Evolutionary conservation across 1,140 invertebrate species (phyloP), one percentile per base, ranked within the genome.

Genomic region (Dreissena polymorpha): DNA sequence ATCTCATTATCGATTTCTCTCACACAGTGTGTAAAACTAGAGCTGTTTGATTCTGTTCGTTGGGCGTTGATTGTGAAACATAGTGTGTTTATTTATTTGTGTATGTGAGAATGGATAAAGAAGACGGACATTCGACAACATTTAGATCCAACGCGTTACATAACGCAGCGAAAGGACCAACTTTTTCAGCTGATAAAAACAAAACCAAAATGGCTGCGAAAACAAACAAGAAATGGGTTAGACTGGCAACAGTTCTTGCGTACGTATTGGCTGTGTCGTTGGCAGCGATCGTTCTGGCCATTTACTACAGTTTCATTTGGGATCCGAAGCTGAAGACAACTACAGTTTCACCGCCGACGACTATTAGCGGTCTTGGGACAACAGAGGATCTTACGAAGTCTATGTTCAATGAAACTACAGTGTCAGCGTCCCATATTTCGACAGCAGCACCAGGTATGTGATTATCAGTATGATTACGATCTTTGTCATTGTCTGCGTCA

Each of bases 251-350:
- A 0, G 98, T 99, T 51, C 95, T 99, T 83, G 97, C 97, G 12
- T 99, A 99, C 93, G 96, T 99, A 71, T 96, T 99, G 89, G 97
- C 97, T 86, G 98, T 99, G 80, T 99, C 98, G 16, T 94, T 98
- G 83, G 98, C 97, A 0, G 98, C 98, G 8, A 98, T 99, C 85
- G 96, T 99, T 91, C 94, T 99, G 29, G 98, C 97, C 0, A 94
- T 98, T 14, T 99, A 99, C 94, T 99, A 99, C 93, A 96, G 98
- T 83, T 97, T 99, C 92, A 95, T 99, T 83, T 99, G 98, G 98
- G 96, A 98, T 92, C 97, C 97, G 0, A 95, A 94, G 71, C 89
- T 94, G 13, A 90, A 91, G 67, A 86, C 84, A 0, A 71, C 81
- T 14, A 85, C 84, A 39, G 68, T 81, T n/a, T 63, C 80, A 29